These are phyloP conservation scores for Anolis sagrei DNA, from an alignment of 2,113 vertebrate species.

Conservation along the genomic window DNA sequence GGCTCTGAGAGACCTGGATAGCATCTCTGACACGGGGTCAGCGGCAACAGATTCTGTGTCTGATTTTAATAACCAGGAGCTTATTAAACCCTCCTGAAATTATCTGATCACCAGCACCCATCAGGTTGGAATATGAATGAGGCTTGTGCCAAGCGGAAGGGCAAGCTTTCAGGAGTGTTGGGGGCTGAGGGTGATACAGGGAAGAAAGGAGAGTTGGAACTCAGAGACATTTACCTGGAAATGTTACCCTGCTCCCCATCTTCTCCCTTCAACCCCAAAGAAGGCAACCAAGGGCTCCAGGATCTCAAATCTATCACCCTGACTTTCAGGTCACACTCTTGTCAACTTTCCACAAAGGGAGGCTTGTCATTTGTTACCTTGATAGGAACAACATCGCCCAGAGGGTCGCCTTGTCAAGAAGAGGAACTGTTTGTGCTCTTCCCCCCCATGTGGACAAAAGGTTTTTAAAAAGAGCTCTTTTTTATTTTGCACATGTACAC, in stretches of 20 bases:
- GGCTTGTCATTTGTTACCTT: not conserved
- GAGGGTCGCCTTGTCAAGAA: not conserved
- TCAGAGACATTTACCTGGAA: no score
- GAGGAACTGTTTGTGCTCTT: not conserved
- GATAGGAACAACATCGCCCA: not conserved
- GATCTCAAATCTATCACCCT: not conserved
- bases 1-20: not conserved
- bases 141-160: fast-evolving
- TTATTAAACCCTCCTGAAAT: not conserved
- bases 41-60: not conserved
- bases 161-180: not conserved
- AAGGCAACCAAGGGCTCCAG: not conserved
- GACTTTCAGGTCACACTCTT: not conserved
- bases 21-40: slow-evolving; percentile 6
- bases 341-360: not conserved
- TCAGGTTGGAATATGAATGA: fast-evolving
- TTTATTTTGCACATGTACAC: not conserved
- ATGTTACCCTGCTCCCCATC: not conserved
- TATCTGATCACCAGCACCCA: not conserved
- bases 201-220: not conserved
- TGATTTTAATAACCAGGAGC: slow-evolving; percentile 19
- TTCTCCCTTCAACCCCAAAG: no score
- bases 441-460: not conserved
- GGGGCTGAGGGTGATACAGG: fast-evolving
- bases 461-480: not conserved